Evolutionary conservation across 2,888 invertebrate species (phyloP), one percentile per base, ranked within the genome.

Genomic region (Tricholauxania praeusta): DNA sequence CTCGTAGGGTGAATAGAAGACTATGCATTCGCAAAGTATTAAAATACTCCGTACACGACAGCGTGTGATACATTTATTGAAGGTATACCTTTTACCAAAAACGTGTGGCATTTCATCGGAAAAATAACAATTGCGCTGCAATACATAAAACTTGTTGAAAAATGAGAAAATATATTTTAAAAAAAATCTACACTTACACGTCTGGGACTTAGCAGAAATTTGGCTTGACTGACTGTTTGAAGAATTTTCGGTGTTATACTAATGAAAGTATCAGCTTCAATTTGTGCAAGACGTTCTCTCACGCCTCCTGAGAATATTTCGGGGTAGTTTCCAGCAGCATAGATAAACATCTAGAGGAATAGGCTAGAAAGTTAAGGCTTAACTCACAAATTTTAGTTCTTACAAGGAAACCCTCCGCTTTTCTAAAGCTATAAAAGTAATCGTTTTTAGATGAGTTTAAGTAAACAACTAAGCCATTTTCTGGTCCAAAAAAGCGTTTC

Each of bases 61-160:
- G 39, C 87, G 86, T 15, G 90, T 87, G 63, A 92, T 88, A 79
- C 92, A 92, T 59, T 90, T 88, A 77, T 90, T 91, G 81, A 90
- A 91, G 3, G 90, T 90, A 52, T 78, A 79, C 7, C 15, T 32
- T 48, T 74, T 75, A 5, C 73, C 74, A 65, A 68, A 77, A 1
- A 57, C 12, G 0, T 82, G 74, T 1, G 80, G 78, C 2, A 80
- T 76, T 80, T 92, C 92, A 74, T 89, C 86, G 7, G 81, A 79
- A 76, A 91, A 92, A 15, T 89, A 86, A 75, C 92, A 92, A 64
- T 89, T 88, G 32, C 92, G 88, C 89, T 91, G 83, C 15, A 68
- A 75, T 53, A 22, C 7, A 12, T 15, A 47, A 28, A 59, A n/a
- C 32, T 14, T n/a, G 12, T 12, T 60, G n/a, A n/a, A 60, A 53